phyloP scores from a whole-genome alignment of 2,113 vertebrate species.

The Tor tambroides region DNA sequence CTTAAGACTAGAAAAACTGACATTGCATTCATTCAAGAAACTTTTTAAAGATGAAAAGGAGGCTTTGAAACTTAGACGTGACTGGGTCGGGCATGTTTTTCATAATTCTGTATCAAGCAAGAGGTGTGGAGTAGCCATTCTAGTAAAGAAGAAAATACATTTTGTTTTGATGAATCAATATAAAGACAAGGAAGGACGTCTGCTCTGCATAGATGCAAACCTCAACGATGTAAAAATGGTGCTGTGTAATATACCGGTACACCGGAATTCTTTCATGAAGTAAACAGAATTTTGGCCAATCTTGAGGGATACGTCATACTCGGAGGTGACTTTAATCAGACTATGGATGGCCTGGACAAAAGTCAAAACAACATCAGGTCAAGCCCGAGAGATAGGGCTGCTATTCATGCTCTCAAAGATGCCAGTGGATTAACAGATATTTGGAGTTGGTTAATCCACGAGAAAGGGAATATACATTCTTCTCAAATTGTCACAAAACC shows the following conservation, averaged over 20 bases:
- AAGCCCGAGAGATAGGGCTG: neutral
- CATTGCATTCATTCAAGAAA: too few relatives aligned
- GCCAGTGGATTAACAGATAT: slow-evolving; percentile 13
- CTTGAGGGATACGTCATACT: neutral
- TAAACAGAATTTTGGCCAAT: neutral
- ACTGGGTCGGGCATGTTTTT: neutral
- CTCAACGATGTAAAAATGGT: too few relatives aligned
- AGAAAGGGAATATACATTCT: neutral
- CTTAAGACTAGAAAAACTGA: neutral
- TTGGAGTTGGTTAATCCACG: slow-evolving; percentile 4
- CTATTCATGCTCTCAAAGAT: neutral
- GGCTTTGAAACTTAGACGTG: neutral
- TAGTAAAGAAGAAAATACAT: too few relatives aligned
- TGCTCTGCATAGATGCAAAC: too few relatives aligned
- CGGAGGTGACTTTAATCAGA: slow-evolving; percentile 9
- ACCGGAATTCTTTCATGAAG: neutral
- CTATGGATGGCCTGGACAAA: too few relatives aligned
- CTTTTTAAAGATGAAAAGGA: slow-evolving; percentile 12
- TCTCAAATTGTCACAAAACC: neutral
- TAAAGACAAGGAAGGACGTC: too few relatives aligned
- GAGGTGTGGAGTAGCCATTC: neutral
- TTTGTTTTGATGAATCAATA: too few relatives aligned
- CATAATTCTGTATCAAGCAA: neutral
- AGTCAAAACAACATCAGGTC: neutral
- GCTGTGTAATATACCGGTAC: neutral